phyloP scores from a whole-genome alignment of 2,113 vertebrate species.

The Lamprotornis superbus region DNA sequence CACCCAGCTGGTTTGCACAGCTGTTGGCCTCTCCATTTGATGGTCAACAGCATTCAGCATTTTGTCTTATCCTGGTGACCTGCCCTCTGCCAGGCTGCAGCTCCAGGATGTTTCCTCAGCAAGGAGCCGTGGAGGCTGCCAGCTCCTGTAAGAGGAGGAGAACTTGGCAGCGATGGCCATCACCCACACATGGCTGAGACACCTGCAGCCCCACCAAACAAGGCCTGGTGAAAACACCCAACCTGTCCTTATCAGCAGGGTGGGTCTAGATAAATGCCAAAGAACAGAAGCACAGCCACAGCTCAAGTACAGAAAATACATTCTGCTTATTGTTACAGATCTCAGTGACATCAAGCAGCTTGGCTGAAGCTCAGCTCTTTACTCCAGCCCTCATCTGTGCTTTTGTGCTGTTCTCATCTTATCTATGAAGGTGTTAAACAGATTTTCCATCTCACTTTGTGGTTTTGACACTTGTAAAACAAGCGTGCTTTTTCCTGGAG shows the following conservation, averaged over 20 bases:
- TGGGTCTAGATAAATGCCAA: not conserved
- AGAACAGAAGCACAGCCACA: not conserved
- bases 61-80: not conserved
- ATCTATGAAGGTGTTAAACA: not conserved
- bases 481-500: not conserved
- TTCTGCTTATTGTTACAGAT: not conserved
- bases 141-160: rapidly evolving
- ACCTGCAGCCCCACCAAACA: not conserved
- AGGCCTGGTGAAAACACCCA: not conserved
- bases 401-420: not conserved
- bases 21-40: not conserved
- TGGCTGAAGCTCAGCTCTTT: not conserved
- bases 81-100: not conserved
- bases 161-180: not conserved
- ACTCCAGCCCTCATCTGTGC: not conserved
- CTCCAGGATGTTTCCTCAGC: not conserved
- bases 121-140: rapidly evolving
- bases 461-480: not conserved
- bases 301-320: not conserved
- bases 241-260: not conserved
- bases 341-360: not conserved
- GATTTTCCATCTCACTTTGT: not conserved
- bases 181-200: rapidly evolving
- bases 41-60: not conserved
- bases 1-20: not conserved